Base-by-base conservation (phyloP, 2,888 invertebrate species). In the Lithophane leautieri region DNA sequence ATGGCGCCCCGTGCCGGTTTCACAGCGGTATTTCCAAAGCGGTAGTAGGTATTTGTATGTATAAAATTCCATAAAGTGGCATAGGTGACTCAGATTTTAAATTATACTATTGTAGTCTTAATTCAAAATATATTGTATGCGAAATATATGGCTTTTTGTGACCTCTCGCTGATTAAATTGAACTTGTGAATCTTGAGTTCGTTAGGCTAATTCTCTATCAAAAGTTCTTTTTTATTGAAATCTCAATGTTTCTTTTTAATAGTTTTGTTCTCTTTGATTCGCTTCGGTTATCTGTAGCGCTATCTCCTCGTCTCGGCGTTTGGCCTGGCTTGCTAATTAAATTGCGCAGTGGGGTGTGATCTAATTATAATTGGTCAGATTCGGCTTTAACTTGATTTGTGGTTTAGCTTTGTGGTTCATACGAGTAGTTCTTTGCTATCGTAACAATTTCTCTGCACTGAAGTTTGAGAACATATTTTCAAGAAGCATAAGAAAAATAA, bases 101-200 rank as follows among this genome's bases (percentile, higher is more conserved):
- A 86, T 87, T 75, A 81, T 70, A 66, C 63, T 56, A 79, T 81
- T 81, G 76, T 87, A 67, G 70, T 69, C 12, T 66, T 77, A 52
- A 76, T 80, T 67, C 54, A 61, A 60, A 76, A 68, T 71, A 56
- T 42, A 76, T 77, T 73, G 73, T 73, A 42, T 34, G 73, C 61
- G 28, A 75, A 73, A 79, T 78, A 76, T 81, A 82, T 76, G 14
- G 52, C 44, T 63, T 68, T 78, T 70, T 65, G 40, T 82, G 76
- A 83, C 86, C 87, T 81, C 66, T 65, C 50, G 70, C 61, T 54
- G 76, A 86, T 85, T 86, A 73, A 78, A 76, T 68, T 86, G 85
- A 86, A 76, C 85, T 85, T 67, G 65, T 71, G 73, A 79, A 73
- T 77, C 25, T 58, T 58, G 34, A 68, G 61, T 76, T 73, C 65